phyloP scores from a whole-genome alignment of 2,113 vertebrate species.

The Enhydra lutris region DNA sequence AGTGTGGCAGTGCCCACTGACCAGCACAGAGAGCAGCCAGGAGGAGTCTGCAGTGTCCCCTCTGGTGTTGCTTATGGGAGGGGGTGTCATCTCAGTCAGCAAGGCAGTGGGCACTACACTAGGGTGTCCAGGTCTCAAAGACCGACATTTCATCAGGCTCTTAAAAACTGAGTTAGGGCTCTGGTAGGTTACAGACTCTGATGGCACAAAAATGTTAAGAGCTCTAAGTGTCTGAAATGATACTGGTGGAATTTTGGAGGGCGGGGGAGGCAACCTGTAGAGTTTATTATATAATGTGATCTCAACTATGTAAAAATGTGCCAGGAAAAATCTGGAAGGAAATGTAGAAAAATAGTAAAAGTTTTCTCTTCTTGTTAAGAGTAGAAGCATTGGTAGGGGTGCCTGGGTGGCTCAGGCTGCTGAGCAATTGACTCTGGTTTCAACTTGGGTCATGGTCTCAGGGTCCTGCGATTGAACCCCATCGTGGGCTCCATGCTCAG shows the following conservation, averaged over 20 bases:
- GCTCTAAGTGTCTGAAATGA: not conserved
- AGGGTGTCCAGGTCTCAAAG: not conserved
- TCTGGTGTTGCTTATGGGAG: not conserved
- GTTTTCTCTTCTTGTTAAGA: not conserved
- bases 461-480: not conserved
- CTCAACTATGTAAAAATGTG: not conserved
- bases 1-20: not conserved
- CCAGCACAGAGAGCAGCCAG: not conserved
- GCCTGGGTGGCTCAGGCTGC: not conserved
- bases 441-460: not conserved
- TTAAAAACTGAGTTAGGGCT: not conserved
- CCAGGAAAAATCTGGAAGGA: not conserved
- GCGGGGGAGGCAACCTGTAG: not conserved
- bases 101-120: not conserved
- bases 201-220: not conserved
- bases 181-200: not conserved
- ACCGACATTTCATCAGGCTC: fast-evolving
- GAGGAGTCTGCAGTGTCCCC: fast-evolving
- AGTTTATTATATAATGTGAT: not conserved
- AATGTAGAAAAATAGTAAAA: not conserved
- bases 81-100: no score
- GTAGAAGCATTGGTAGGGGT: not conserved
- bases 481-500: not conserved
- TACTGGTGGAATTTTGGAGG: not conserved
- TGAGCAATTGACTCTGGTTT: not conserved